Evolutionary conservation across 2,888 invertebrate genomes (phyloP), one percentile per base, ranked within the genome.

Genomic region (Xestia xanthographa): DNA sequence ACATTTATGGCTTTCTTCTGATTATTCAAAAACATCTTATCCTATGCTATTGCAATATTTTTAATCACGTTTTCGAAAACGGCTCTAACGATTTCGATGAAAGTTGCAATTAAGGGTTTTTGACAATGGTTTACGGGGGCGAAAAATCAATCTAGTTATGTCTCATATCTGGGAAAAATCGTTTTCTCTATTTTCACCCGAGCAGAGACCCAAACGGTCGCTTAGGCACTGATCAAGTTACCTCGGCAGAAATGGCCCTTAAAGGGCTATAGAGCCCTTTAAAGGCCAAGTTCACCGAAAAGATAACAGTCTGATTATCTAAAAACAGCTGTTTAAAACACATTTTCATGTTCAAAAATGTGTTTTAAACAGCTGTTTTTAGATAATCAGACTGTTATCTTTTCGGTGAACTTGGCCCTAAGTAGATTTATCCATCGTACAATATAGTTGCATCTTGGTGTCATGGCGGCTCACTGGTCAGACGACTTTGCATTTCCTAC

Each of bases 401-500:
- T n/a, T n/a, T 50, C 22, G 22, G 50, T 3, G n/a, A 50, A 50
- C 9, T 34, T 34, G 34, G 1, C 9, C 3, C 1, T 48, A n/a
- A 14, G 26, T 14, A 26, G 56, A 58, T 58, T 70, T 69, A 66
- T 62, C 12, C 53, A n/a, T 1, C 0, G n/a, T 58, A 66, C 20
- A 72, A 26, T 34, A 22, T 29, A 8, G 43, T 63, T 68, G 22
- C 67, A 70, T 70, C 60, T 71, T 58, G 60, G 58, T 45, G 67
- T 66, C 79, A 72, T 12, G 60, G 67, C 53, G 50, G n/a, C 45
- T 43, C 26, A 76, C 80, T 72, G 60, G 83, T 76, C 53, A 4
- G 26, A 72, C 72, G 38, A 76, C 75, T 80, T 75, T 60, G 53
- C 38, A 80, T 80, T 72, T 83, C 80, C 82, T 71, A 68, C 66